These are phyloP conservation scores for Poeciliopsis turneri DNA, from an alignment of 2,797 vertebrate species.

Conservation along the genomic window DNA sequence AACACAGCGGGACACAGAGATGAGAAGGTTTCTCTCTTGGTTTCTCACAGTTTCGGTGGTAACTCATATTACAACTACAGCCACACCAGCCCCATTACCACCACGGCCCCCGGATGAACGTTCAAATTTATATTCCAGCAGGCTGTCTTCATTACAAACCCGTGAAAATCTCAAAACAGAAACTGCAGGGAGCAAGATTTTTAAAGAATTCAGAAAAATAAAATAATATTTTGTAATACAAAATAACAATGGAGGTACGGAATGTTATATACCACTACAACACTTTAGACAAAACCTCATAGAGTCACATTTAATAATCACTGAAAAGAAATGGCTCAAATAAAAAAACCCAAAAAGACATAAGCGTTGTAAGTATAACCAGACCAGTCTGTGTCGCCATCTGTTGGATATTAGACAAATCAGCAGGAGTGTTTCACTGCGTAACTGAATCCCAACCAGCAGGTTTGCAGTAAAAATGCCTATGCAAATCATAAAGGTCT, in stretches of 20 bases:
- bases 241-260: neutral
- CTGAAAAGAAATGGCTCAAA: constrained; percentile 2
- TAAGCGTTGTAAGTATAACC: neutral
- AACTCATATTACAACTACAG: constrained; percentile 11
- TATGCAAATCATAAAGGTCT: constrained; percentile 6
- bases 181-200: constrained; percentile 17
- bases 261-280: neutral
- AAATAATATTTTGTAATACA: neutral
- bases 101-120: neutral
- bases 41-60: constrained; percentile 6
- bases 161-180: constrained; percentile 20
- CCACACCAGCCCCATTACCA: neutral
- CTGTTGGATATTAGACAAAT: constrained; percentile 52
- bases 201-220: neutral
- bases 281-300: neutral
- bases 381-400: constrained; percentile 62
- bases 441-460: neutral
- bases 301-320: neutral
- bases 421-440: constrained; percentile 20
- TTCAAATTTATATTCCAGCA: constrained; percentile 21
- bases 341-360: neutral
- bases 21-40: constrained; percentile 12
- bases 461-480: constrained; percentile 18
- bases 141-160: constrained; percentile 1
- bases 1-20: constrained; percentile 14